Percentiles rank a stretch among this genome's conserved stretches.
These are phyloP conservation scores for Rhodophaea formosa DNA, from an alignment of 2,888 invertebrate genomes.

Conservation along the genomic window DNA sequence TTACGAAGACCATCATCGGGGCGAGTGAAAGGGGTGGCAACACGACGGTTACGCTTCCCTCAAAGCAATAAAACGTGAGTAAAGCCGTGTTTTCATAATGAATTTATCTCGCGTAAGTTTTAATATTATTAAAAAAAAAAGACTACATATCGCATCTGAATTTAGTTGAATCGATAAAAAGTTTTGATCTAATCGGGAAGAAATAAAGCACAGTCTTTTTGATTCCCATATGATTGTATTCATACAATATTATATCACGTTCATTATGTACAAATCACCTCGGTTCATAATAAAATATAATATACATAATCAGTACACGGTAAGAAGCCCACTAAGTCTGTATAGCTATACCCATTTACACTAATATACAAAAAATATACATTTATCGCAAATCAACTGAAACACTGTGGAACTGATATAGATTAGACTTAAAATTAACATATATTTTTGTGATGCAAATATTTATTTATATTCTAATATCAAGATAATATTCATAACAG, in stretches of 20 bases:
- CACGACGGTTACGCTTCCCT: too few species aligned
- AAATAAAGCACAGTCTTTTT: conserved; percentile 27
- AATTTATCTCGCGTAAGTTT: too few species aligned
- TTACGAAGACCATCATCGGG: too few species aligned
- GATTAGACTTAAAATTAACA: background rate
- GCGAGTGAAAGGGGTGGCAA: too few species aligned
- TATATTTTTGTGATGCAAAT: conserved; percentile 10
- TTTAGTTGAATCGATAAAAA: too few species aligned
- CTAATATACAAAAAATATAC: conserved; percentile 34
- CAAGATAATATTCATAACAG: background rate
- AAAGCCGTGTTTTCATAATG: too few species aligned
- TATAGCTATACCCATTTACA: conserved; percentile 35
- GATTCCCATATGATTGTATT: conserved; percentile 53
- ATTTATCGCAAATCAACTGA: conserved; percentile 25
- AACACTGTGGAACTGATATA: conserved; percentile 5
- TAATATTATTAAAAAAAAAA: too few species aligned
- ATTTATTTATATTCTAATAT: conserved; percentile 1
- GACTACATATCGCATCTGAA: too few species aligned
- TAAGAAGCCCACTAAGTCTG: conserved; percentile 30
- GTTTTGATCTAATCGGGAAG: conserved; percentile 10
- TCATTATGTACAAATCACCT: conserved; percentile 72
- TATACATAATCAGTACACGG: conserved; percentile 46
- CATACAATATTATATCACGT: conserved; percentile 57
- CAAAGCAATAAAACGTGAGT: too few species aligned
- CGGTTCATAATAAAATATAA: conserved; percentile 56